Percentiles rank a stretch among this genome's conserved stretches.
Evolutionary conservation across 2,113 vertebrate species (phyloP).

Genomic region (Indri indri): DNA sequence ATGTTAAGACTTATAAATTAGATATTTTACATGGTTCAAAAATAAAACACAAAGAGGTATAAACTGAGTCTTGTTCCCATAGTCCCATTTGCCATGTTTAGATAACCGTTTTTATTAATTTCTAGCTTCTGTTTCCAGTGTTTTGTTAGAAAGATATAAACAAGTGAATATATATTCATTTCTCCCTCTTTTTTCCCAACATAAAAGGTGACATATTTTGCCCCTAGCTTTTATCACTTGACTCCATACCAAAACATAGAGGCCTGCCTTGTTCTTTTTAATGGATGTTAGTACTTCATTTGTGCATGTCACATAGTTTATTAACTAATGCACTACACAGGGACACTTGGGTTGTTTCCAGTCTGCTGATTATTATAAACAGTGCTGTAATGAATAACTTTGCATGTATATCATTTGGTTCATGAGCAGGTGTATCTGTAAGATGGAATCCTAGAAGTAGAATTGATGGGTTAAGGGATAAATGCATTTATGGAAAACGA

Average conservation of each 20-base stretch:
- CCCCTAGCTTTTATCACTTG: neutral
- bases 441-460: neutral
- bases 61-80: neutral
- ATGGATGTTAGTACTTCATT: accelerated
- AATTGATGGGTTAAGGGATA: neutral
- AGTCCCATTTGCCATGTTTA: accelerated
- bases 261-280: accelerated
- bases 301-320: accelerated
- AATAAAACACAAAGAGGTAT: neutral
- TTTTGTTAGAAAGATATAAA: neutral
- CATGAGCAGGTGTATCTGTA: accelerated
- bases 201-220: neutral
- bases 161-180: neutral
- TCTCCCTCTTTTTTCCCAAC: neutral
- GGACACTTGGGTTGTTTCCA: no score
- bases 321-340: accelerated
- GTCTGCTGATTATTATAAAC: neutral
- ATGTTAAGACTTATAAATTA: neutral
- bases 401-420: accelerated
- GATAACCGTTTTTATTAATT: neutral
- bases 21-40: neutral
- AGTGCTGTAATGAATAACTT: accelerated
- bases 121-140: neutral
- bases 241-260: neutral
- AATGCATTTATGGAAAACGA: neutral